Evolutionary conservation across 2,888 invertebrate species (phyloP), one percentile per base, ranked within the genome.

Genomic region (Scelioninae gen. 1): DNA sequence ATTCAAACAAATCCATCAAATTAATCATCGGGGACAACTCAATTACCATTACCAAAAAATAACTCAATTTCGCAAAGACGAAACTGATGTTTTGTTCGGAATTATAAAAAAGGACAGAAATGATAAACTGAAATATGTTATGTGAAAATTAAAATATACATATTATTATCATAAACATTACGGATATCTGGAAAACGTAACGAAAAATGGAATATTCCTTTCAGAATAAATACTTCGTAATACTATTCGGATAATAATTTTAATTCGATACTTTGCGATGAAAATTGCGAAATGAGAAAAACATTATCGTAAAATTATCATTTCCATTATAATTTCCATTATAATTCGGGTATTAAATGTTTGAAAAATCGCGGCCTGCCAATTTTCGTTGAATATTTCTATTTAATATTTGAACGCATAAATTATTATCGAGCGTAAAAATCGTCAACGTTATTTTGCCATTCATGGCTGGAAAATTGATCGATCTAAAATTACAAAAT

Each of bases 1-100:
- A 72, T 79, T 65, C 66, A 79, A 65, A 58, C 51, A 71, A 65
- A 78, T 78, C 47, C 71, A 58, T 71, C 78, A 78, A 60, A 79
- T 79, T 66, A 79, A 79, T 79, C 79, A 66, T 55, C 11, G 43
- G 15, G 58, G 13, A 78, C 65, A 58, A 71, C 71, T 78, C 71
- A 78, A 65, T 71, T 71, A 69, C 15, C 66, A 77, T 77, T 69
- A 56, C n/a, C 40, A 34, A 69, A 55, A 47, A 69, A 77, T 29
- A 69, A 60, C 53, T 58, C 49, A 45, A 53, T 60, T 68, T 60
- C 32, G 53, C 60, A 34, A 47, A 53, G n/a, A n/a, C n/a, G 55
- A 32, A n/a, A 1, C 16, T n/a, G 31, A n/a, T 15, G 43, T 40
- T 16, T 23, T 31, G 9, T 53, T 40, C 23, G 0, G 38, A 7